These are phyloP conservation scores for Drosophila arawakana DNA, from an alignment of 1,140 invertebrate species.

Conservation along the genomic window DNA sequence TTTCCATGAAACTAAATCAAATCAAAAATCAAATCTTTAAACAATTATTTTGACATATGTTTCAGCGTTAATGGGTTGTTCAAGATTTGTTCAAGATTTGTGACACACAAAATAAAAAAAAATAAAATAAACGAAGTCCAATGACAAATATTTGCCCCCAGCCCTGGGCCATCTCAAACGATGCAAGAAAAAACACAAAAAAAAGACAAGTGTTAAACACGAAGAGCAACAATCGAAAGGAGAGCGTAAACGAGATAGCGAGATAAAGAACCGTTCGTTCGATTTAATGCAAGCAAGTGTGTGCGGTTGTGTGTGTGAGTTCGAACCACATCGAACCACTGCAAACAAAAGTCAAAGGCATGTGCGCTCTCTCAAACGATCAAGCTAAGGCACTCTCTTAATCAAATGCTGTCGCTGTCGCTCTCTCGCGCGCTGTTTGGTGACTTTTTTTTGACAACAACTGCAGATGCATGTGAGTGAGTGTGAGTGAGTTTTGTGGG, in stretches of 20 bases:
- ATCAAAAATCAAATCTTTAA: too few relatives aligned
- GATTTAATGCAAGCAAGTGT: conserved; percentile 11
- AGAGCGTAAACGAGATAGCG: not conserved
- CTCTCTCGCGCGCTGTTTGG: conserved; percentile 18
- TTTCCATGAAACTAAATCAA: too few relatives aligned
- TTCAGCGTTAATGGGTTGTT: too few relatives aligned
- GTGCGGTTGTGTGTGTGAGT: conserved; percentile 5
- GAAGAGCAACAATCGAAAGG: not conserved
- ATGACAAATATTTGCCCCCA: not conserved
- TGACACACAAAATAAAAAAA: too few relatives aligned
- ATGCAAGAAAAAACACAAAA: conserved; percentile 23
- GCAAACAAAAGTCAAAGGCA: not conserved
- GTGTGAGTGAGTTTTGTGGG: conserved; percentile 6
- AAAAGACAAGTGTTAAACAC: conserved; percentile 21
- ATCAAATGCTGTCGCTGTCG: not conserved
- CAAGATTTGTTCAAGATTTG: too few relatives aligned
- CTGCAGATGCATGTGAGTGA: conserved; percentile 1
- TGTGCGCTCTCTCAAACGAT: conserved; percentile 11
- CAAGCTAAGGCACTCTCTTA: not conserved
- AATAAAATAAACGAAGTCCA: not conserved
- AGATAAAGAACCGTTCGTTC: not conserved
- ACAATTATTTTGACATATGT: too few relatives aligned
- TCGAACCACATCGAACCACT: conserved; percentile 7
- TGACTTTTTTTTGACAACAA: conserved; percentile 38
- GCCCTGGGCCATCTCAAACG: conserved; percentile 2